A percentile compares a stretch with the other conserved stretches of the same genome.
phyloP scores from a whole-genome alignment of 35 echinoderm and acorn worm species.

The Holothuria glaberrima region DNA sequence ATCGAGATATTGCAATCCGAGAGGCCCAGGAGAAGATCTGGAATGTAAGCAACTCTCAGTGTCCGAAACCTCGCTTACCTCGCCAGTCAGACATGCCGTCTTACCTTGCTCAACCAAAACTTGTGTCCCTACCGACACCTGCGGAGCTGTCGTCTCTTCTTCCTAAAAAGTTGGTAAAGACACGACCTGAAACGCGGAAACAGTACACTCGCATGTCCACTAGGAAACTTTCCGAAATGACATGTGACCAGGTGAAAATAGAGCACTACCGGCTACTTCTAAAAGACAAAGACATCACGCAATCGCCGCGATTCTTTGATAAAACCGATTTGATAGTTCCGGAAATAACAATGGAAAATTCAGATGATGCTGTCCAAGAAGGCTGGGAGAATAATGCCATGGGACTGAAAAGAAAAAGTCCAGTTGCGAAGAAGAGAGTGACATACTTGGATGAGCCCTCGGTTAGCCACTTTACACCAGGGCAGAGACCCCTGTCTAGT shows the following conservation, averaged over 20 bases:
- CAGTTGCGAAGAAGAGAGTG: background rate
- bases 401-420: constrained; percentile 7
- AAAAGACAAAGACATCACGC: background rate
- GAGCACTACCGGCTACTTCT: constrained; percentile 55
- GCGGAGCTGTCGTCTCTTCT: constrained; percentile 70
- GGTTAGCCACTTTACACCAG: background rate
- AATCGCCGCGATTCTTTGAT: background rate
- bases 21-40: constrained; percentile 81
- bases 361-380: background rate
- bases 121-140: constrained; percentile 73
- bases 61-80: constrained; percentile 47
- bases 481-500: constrained; percentile 51
- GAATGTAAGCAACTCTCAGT: constrained; percentile 50
- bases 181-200: constrained; percentile 3
- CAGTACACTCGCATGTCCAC: constrained; percentile 65
- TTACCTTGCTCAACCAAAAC: constrained; percentile 61
- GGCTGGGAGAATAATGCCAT: background rate
- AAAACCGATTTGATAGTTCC: background rate
- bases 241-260: constrained; percentile 66
- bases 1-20: constrained; percentile 67
- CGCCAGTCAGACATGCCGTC: constrained; percentile 61
- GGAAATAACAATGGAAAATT: background rate
- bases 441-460: too few relatives aligned
- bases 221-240: constrained; percentile 70
- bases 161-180: constrained; percentile 70